Evolutionary conservation across 2,113 vertebrate species (phyloP).

Genomic region (Vidua chalybeata): DNA sequence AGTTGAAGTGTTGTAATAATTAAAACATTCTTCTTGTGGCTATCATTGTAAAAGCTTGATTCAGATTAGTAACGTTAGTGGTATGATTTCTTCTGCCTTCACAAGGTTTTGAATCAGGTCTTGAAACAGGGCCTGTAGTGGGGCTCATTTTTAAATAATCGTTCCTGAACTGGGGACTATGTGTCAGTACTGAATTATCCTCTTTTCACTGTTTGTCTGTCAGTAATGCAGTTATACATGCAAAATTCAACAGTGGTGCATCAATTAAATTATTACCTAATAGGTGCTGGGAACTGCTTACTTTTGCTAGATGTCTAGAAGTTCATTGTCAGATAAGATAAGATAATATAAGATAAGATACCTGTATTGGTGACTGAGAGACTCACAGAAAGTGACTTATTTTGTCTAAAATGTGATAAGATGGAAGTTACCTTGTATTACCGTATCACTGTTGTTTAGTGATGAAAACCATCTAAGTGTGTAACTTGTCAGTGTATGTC

Average conservation of each 20-base stretch:
- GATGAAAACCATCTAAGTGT: neutral
- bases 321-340: neutral
- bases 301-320: neutral
- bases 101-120: neutral
- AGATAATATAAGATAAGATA: neutral
- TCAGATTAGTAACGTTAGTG: neutral
- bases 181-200: neutral
- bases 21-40: neutral
- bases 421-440: neutral
- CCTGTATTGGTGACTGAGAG: neutral
- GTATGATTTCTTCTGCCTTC: neutral
- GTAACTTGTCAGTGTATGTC: neutral
- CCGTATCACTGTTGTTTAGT: neutral
- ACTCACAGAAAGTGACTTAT: neutral
- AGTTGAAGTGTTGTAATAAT: neutral
- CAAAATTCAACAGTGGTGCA: neutral
- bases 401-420: neutral
- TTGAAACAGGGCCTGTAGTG: neutral
- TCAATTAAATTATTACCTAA: neutral
- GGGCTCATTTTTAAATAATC: neutral
- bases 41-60: neutral
- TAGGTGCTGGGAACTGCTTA: neutral
- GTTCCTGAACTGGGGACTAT: neutral
- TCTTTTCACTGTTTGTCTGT: neutral
- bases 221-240: neutral